phyloP scores from a whole-genome alignment of 2,113 vertebrate genomes.

The Dunckerocampus dactyliophorus region DNA sequence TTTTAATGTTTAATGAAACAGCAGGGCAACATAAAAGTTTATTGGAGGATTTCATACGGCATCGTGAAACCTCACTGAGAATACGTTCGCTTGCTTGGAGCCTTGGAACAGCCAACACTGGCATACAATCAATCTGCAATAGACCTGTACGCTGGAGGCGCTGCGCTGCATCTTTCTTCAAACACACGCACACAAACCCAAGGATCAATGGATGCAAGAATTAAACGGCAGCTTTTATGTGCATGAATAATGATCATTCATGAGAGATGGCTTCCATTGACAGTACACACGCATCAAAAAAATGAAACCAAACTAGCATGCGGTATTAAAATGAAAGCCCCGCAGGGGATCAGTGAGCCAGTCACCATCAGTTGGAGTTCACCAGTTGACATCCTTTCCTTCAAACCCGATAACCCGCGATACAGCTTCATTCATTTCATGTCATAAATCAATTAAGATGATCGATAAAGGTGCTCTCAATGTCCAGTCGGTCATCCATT shows the following conservation, averaged over 20 bases:
- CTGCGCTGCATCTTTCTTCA: too few species aligned
- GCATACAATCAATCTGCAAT: conserved; percentile 1
- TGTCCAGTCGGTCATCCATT: too few species aligned
- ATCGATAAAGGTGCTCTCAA: too few species aligned
- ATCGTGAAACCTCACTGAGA: background rate
- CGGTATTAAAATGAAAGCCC: conserved; percentile 1
- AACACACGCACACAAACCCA: conserved; percentile 15
- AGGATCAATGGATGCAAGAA: conserved; percentile 50
- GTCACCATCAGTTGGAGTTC: background rate
- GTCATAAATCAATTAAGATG: too few species aligned
- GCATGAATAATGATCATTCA: conserved; percentile 43
- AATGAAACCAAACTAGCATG: too few species aligned
- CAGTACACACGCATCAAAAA: too few species aligned
- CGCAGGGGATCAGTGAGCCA: conserved; percentile 1
- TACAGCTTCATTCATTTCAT: background rate
- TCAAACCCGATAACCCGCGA: too few species aligned
- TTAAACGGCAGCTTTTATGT: conserved; percentile 26
- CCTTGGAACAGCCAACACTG: background rate
- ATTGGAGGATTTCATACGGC: background rate
- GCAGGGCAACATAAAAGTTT: background rate
- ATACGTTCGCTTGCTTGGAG: background rate
- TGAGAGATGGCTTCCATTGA: conserved; percentile 27
- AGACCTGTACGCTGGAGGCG: background rate
- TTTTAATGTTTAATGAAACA: background rate
- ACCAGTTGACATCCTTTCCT: background rate